Evolutionary conservation across 2,888 invertebrate genomes (phyloP), one percentile per base, ranked within the genome.

Genomic region (Anarsia innoxiella): DNA sequence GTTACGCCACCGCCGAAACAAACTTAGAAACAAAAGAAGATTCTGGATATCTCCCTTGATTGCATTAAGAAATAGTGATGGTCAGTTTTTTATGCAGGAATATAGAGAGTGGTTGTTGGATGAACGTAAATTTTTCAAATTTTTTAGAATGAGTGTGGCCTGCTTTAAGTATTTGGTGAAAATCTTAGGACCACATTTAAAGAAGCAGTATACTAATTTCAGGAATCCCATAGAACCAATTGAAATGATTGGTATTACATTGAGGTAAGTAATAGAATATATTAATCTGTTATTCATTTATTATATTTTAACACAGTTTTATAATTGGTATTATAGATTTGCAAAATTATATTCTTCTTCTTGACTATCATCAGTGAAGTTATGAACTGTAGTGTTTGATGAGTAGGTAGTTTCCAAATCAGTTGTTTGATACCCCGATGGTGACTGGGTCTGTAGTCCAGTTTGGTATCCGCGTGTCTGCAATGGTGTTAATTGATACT

Each of bases 31-130:
- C 23, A 14, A 33, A 31, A 35, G 41, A 44, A 34, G 32, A 33
- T 43, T 34, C 41, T 45, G 44, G 45, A 46, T 49, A 35, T 40
- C 36, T 48, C 45, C 44, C 37, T 49, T 46, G 31, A 48, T 42
- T 31, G 36, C 46, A 44, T 32, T 46, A 42, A 46, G 39, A 27
- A 43, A 43, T 31, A 42, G 42, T 42, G 42, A 45, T 40, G 40
- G 45, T 31, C 40, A 37, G 40, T 37, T 40, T 40, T 45, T 45
- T 44, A 31, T 48, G 33, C 37, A 39, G 28, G 50, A 50, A 51
- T 49, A 51, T 51, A 39, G 29, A 30, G 46, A 48, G 46, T 49
- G 48, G 47, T 36, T 47, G 6, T 47, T 44, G 45, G 45, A 45
- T 27, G 42, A 42, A 42, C 42, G 42, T 11, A 45, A 4, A 12